Conservation (phyloP, 2,113 vertebrate species). For the Coreoperca whiteheadi region DNA sequence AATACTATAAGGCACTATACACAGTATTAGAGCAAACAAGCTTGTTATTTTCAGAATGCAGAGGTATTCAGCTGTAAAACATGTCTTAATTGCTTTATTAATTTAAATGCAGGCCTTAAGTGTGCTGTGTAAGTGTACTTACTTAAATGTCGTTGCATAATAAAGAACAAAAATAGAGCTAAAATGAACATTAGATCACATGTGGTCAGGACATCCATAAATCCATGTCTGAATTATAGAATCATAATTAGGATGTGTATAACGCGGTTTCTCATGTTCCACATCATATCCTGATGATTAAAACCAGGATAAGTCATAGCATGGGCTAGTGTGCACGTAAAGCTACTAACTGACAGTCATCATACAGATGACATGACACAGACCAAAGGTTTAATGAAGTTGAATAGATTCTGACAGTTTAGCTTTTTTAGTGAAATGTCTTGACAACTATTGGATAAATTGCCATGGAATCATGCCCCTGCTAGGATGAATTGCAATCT, state of each 20-base stretch:
- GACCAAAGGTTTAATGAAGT: not conserved
- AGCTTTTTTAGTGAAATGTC: too few species aligned
- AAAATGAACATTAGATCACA: not conserved
- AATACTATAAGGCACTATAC: not conserved
- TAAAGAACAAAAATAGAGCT: not conserved
- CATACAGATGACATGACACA: not conserved
- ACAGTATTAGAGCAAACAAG: not conserved
- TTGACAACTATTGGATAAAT: too few species aligned
- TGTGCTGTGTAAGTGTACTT: not conserved
- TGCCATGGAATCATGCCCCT: too few species aligned
- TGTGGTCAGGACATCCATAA: not conserved
- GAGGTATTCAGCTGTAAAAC: not conserved
- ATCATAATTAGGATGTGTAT: too few species aligned
- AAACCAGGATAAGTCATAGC: not conserved
- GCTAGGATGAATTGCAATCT: too few species aligned
- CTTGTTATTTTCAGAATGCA: not conserved
- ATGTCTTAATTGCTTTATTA: not conserved
- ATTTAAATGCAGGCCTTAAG: not conserved
- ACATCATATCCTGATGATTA: not conserved
- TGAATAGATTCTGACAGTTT: too few species aligned
- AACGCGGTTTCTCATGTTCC: too few species aligned
- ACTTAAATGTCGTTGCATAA: too few species aligned
- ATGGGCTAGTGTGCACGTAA: not conserved
- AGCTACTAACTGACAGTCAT: not conserved
- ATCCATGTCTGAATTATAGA: too few species aligned